These are phyloP conservation scores for Lophotis ruficrista DNA, from an alignment of 2,113 vertebrate species.

Conservation along the genomic window DNA sequence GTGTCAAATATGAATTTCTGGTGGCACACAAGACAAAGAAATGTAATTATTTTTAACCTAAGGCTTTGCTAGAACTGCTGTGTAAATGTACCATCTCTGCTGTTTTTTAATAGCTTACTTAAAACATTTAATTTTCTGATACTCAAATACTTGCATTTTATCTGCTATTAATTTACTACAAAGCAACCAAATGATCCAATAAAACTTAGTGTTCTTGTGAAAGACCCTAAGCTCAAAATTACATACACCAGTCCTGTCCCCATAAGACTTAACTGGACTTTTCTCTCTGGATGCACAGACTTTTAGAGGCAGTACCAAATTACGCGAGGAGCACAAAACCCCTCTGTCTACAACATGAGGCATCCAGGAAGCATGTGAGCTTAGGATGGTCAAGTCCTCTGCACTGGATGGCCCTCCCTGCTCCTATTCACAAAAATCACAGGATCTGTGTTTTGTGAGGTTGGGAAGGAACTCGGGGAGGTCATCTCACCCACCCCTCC, in stretches of 20 bases:
- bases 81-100: not conserved
- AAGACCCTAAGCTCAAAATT: not conserved
- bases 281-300: not conserved
- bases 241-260: not conserved
- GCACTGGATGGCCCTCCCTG: not conserved
- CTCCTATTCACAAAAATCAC: not conserved
- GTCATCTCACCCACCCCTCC: not conserved
- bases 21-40: not conserved
- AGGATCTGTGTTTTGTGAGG: not conserved
- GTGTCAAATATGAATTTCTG: not conserved
- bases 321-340: not conserved
- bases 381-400: not conserved
- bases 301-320: not conserved
- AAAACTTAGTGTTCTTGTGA: not conserved
- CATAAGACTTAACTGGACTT: not conserved
- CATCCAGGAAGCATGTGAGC: not conserved
- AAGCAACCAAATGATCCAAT: not conserved
- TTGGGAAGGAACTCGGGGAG: not conserved
- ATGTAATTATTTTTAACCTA: not conserved
- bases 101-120: not conserved
- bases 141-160: not conserved
- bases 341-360: not conserved
- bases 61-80: not conserved
- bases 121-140: not conserved
- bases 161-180: not conserved